Conservation (phyloP, 2,113 vertebrate species). For the Python bivittatus region DNA sequence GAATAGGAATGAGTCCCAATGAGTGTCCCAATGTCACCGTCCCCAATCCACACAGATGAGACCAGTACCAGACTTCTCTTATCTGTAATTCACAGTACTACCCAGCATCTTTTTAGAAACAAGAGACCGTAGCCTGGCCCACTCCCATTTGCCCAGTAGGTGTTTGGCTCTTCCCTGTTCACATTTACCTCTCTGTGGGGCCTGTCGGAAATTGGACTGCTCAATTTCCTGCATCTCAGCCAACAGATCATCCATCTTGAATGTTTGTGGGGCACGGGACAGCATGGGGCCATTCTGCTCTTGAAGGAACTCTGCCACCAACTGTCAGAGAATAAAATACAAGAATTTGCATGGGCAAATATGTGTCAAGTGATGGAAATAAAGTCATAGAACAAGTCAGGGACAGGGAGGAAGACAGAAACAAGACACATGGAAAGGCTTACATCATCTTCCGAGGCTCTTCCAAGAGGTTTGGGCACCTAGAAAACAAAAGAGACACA, state of each 20-base stretch:
- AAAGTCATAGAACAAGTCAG: neutral
- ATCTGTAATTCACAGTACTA: neutral
- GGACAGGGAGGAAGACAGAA: neutral
- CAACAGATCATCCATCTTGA: conserved; percentile 96
- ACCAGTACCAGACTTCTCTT: neutral
- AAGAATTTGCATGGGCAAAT: neutral
- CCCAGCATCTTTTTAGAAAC: neutral
- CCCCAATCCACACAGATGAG: neutral
- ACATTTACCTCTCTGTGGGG: conserved; percentile 89
- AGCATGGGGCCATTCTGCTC: conserved; percentile 77
- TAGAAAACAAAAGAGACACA: conserved; percentile 41
- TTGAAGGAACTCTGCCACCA: conserved; percentile 95
- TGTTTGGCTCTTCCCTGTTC: neutral
- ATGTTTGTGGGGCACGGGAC: conserved; percentile 89
- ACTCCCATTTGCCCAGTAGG: neutral
- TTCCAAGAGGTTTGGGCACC: conserved; percentile 90
- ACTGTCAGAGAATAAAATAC: conserved; percentile 66
- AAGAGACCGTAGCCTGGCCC: neutral
- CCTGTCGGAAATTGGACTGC: conserved; percentile 91
- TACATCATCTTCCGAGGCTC: conserved; percentile 93
- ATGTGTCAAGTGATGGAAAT: neutral
- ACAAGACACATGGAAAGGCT: conserved; percentile 23
- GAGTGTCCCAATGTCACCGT: neutral
- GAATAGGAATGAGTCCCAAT: neutral
- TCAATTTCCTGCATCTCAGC: conserved; percentile 99